Base-by-base conservation (phyloP, 2,113 vertebrate species). In the Oreochromis niloticus region DNA sequence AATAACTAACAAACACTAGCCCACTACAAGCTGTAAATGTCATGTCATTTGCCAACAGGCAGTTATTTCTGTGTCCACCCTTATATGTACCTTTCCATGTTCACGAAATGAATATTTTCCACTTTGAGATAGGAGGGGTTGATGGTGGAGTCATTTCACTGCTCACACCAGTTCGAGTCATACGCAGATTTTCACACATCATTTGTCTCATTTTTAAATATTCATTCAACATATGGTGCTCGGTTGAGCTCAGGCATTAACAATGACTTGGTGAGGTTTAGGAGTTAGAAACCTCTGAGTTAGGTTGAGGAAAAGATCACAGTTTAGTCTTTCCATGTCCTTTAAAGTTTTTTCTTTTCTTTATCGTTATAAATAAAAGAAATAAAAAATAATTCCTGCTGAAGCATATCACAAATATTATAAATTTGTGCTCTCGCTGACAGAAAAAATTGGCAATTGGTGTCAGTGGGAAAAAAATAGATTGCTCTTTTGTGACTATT, bases 161-260 rank as follows among this genome's bases (percentile, higher is more conserved):
- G 24, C 43, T 75, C 43, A 75, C 43, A 4, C 43, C 71, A 75
- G 71, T 75, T 48, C 48, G 71, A 48, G 71, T 75, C 71, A 48
- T 30, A 12, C 14, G 6, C 68, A 30, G 41, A 19, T 75, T 75
- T 75, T 75, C 43, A 30, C n/a, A 43, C 43, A 30, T 75, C 41
- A 75, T 75, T 30, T 75, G 41, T 48, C 30, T 48, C 6, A 30
- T 75, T 48, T 75, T 75, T 19, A 75, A 75, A 75, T 73, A 73
- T 73, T 75, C 9, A 48, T 75, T 75, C 22, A 75, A 75, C 41
- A 46, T 19, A 19, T 48, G 22, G 41, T 1, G 22, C 6, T 30
- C 14, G 9, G 9, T 48, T 75, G 16, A 46, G 14, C 24, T 48
- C 14, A 16, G 14, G 13, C n/a, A 27, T 71, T 43, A 71, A 43